Evolutionary conservation across 2,888 invertebrate genomes (phyloP), one percentile per base, ranked within the genome.

Genomic region (Heliconius aoede): DNA sequence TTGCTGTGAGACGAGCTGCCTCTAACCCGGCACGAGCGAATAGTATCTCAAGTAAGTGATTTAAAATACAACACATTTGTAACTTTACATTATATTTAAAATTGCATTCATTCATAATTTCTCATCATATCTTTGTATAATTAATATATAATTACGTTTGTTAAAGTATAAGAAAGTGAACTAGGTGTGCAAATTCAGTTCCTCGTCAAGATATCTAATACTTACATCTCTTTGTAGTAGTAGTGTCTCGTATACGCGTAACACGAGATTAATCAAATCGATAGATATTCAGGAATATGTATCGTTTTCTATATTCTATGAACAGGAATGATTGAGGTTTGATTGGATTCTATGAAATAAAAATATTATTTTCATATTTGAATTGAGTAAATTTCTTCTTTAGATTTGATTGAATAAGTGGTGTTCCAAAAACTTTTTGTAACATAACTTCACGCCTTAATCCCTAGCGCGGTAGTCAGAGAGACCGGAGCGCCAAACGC

Each of bases 1-100:
- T 78, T 51, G 81, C 83, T 9, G 76, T 80, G 58, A 74, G 82
- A 9, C 78, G 78, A 28, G 78, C 81, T 1, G 76, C 83, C 0
- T 80, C 77, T 13, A 80, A 78, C 1, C 85, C 84, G 0, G 84
- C 83, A 4, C 80, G 87, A 11, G 81, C 84, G 8, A 85, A 86
- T 80, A 91, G 88, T 77, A 79, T 87, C 2, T 86, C 90, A 73
- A 89, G 92, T 92, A 84, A 90, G 89, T 82, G 61, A 71, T 32
- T 60, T 24, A n/a, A 8, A 30, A 13, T 64, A 15, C 5, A 7
- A 13, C 11, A 60, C 51, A 55, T 55, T n/a, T 9, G n/a, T n/a
- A 3, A n/a, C 8, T n/a, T 55, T n/a, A n/a, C n/a, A n/a, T n/a
- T n/a, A n/a, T n/a, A n/a, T n/a, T n/a, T n/a, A n/a, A n/a, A n/a